Evolutionary conservation across 2,888 invertebrate genomes (phyloP).

Genomic region (Rhagophthalmus giganteus): DNA sequence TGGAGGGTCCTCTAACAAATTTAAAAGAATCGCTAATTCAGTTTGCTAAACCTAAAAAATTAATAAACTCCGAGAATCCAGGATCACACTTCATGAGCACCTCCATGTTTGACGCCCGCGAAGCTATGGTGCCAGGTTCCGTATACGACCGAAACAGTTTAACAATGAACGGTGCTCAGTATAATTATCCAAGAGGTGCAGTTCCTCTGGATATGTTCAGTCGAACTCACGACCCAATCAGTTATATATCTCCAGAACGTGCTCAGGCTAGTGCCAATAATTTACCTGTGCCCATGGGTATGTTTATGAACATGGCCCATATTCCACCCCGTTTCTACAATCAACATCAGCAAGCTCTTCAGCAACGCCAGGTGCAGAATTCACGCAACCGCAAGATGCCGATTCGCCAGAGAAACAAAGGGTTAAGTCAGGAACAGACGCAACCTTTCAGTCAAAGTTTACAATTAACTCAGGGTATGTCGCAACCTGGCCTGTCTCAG

Average conservation of each 20-base stretch:
- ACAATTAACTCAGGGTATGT: slow-evolving; percentile 75
- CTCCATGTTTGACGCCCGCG: slow-evolving; percentile 94
- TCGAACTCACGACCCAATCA: slow-evolving; percentile 85
- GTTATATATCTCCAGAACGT: slow-evolving; percentile 87
- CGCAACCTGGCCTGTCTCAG: slow-evolving; percentile 69
- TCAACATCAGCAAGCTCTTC: slow-evolving; percentile 71
- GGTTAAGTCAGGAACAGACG: slow-evolving; percentile 52
- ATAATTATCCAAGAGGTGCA: slow-evolving; percentile 47
- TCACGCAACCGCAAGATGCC: slow-evolving; percentile 32
- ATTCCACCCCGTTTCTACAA: slow-evolving; percentile 77
- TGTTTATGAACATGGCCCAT: slow-evolving; percentile 89
- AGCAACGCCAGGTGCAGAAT: slow-evolving; percentile 59
- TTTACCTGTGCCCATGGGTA: slow-evolving; percentile 90
- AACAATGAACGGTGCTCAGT: slow-evolving; percentile 44
- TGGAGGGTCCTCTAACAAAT: slow-evolving; percentile 97
- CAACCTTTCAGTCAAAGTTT: slow-evolving; percentile 68
- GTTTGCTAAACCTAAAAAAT: slow-evolving; percentile 95
- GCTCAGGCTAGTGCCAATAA: slow-evolving; percentile 74
- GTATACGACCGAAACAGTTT: slow-evolving; percentile 79
- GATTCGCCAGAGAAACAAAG: slow-evolving; percentile 31
- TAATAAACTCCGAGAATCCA: slow-evolving; percentile 92
- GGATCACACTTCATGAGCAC: slow-evolving; percentile 98
- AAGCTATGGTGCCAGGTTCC: slow-evolving; percentile 91
- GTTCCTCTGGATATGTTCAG: slow-evolving; percentile 65
- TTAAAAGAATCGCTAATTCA: slow-evolving; percentile 95